Evolutionary conservation across 1,140 invertebrate species (phyloP), one percentile per base, ranked within the genome.

Genomic region (Drosophila erecta): DNA sequence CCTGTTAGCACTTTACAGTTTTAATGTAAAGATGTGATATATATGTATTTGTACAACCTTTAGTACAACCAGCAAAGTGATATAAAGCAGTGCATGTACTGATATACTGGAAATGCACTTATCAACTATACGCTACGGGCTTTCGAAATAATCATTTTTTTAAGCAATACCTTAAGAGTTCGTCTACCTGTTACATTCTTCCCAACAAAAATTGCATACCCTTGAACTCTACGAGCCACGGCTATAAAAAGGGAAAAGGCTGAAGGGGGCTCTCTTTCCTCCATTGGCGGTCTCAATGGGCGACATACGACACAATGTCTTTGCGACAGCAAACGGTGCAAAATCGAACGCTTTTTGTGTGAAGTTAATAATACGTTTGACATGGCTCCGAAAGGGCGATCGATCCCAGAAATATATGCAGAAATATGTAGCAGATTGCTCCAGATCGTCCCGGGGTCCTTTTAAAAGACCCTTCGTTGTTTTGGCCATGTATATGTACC

Each of bases 331-430:
- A 89, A 91, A 90, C 89, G 81, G 90, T 91, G 90, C 90, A 91
- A 91, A 91, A 91, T 90, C 90, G 86, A 91, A 91, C 90, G 90
- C 90, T 90, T 89, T 90, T 91, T 91, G 90, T 91, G 90, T 91
- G 90, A 91, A 91, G 73, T 91, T 91, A 91, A 91, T 91, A 91
- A 91, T 91, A 91, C 84, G 90, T 91, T 91, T 91, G 90, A 91
- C 90, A 90, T 89, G 89, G 62, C 43, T 76, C 46, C 49, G 55
- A 49, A 57, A 53, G 35, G 62, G 54, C 60, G 41, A 60, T 47
- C 60, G 58, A 60, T 40, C 54, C 41, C 38, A 56, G 10, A 37
- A 86, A 89, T 91, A 72, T 87, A 91, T 91, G 90, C 85, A 91
- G 89, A 91, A 91, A 78, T 86, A 76, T 83, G 83, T 81, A 81